Evolutionary conservation across 1,140 invertebrate species (phyloP).

Genomic region (Eulimnadia texana): DNA sequence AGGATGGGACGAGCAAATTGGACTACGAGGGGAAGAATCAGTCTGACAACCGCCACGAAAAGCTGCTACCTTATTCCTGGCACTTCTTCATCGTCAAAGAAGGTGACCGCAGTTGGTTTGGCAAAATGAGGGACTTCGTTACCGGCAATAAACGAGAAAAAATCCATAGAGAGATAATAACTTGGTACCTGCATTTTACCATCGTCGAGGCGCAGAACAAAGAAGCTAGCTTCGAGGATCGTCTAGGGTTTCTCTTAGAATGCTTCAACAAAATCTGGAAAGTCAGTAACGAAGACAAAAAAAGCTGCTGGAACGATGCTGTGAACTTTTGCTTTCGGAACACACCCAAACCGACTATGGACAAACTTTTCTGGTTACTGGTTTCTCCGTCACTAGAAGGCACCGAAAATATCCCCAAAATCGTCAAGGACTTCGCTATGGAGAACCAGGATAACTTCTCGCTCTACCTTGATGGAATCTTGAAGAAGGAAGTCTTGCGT

Average conservation of each 20-base stretch:
- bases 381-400: neutral
- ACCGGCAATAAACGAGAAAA: neutral
- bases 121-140: too few species aligned
- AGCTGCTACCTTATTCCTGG: constrained; percentile 3
- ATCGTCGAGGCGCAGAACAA: neutral
- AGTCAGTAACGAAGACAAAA: neutral
- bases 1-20: neutral
- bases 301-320: neutral
- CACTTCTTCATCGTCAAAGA: constrained; percentile 3
- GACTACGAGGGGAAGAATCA: constrained; percentile 3
- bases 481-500: neutral
- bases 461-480: neutral
- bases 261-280: neutral
- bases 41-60: neutral
- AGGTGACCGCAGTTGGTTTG: neutral
- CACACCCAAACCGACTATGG: neutral
- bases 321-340: neutral
- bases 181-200: neutral
- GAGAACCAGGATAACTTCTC: neutral
- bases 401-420: neutral
- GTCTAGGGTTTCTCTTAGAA: neutral
- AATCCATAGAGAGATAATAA: neutral
- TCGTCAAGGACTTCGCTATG: neutral
- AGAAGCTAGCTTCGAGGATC: neutral
- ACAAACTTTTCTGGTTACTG: neutral